Evolutionary conservation across 2,888 invertebrate species (phyloP), one percentile per base, ranked within the genome.

Genomic region (Lycocerus yunnanus): DNA sequence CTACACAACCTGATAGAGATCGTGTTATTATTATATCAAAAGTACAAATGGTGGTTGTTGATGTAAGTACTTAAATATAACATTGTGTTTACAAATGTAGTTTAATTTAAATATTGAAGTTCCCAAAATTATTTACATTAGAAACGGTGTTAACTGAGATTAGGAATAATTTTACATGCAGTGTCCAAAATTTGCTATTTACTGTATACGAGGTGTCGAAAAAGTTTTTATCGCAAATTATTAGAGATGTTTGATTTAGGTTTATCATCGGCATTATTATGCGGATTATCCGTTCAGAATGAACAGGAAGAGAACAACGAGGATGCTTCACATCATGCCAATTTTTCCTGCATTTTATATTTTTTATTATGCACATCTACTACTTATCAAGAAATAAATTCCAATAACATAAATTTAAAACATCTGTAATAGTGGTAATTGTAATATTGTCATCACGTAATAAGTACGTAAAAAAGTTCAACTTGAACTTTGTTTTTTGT

Each of bases 11-110:
- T 8, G 89, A 89, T 75, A 89, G 91, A 80, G 92, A 93, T 86
- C 88, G 94, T 68, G 90, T 94, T 65, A 87, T 94, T 24, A 92
- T 94, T 69, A 91, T 94, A 81, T 93, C 93, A 82, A 91, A 92
- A 81, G 88, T 90, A 76, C 92, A 93, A 84, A 92, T 92, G 92
- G 91, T 92, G 27, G 92, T 93, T 15, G 92, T 92, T 16, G 92
- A 93, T 83, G 91, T 91, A 81, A 84, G 83, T 79, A 72, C 59
- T 43, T 43, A 43, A 43, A 43, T 43, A n/a, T 43, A n/a, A 43
- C 43, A 43, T 43, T 43, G 43, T 43, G 43, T 43, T 43, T 43
- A 43, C 43, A 43, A 43, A 43, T 43, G 43, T 43, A 43, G n/a
- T 43, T 43, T 43, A 43, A 43, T 43, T 43, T 43, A 43, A 43